Conservation (phyloP, 2,888 invertebrate species). For the Vanessa cardui region DNA sequence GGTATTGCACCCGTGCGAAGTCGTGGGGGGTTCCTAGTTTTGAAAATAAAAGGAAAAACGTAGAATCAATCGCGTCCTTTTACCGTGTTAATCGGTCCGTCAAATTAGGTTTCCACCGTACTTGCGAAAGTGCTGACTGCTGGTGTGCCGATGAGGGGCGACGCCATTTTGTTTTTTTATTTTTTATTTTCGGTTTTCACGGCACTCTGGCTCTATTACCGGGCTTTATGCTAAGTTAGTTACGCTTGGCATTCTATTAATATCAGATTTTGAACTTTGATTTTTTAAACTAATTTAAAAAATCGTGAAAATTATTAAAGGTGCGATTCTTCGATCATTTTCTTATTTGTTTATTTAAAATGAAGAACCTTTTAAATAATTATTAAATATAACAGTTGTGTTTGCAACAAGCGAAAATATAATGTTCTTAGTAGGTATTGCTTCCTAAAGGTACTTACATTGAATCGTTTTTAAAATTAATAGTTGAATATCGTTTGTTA, state of each 20-base stretch:
- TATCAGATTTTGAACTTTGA: conserved; percentile 27
- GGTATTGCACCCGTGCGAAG: too few species aligned
- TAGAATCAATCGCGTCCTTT: conserved; percentile 43
- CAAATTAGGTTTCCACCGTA: conserved; percentile 76
- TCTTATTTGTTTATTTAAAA: neutral
- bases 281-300: conserved; percentile 9
- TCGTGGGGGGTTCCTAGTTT: too few species aligned
- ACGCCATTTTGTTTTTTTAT: conserved; percentile 68
- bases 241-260: conserved; percentile 43
- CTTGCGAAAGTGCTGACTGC: conserved; percentile 76
- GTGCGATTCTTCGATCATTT: neutral
- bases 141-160: conserved; percentile 61
- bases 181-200: conserved; percentile 50
- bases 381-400: too few species aligned
- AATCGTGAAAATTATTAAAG: neutral
- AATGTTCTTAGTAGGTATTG: too few species aligned
- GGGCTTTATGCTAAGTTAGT: conserved; percentile 51
- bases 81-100: conserved; percentile 75
- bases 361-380: too few species aligned
- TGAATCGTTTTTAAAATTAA: too few species aligned
- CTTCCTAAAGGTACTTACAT: too few species aligned
- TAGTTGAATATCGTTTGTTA: too few species aligned
- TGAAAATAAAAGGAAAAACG: conserved; percentile 25
- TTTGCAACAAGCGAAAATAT: too few species aligned
- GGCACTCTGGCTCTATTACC: conserved; percentile 68